Base-by-base conservation (phyloP, 2,113 vertebrate species). In the Sinocyclocheilus anophthalmus region DNA sequence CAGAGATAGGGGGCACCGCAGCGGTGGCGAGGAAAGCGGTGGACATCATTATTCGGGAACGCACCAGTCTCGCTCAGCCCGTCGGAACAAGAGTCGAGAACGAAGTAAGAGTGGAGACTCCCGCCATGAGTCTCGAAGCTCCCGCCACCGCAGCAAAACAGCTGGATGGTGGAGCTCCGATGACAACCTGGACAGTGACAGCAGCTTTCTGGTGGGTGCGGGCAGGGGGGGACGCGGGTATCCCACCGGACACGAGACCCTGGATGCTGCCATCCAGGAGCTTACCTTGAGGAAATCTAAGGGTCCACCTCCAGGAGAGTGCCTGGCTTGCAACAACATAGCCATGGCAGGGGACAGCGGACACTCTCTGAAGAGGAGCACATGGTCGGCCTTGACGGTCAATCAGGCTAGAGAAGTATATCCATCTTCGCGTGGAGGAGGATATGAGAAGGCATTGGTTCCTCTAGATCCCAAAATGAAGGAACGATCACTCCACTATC, bases 131-230 rank as follows among this genome's bases (percentile, higher is more conserved):
- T 93, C 87, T 0, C 90, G 95, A 93, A 94, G 95, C 89, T 91
- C 96, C 75, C 96, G 97, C 73, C 98, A 98, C 84, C 96, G 97
- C 82, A 94, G 96, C 95, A 96, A 97, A 93, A 94, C 96, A 12
- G 93, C 97, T 22, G 98, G 98, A 88, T 99, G 98, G 98, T 99
- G 98, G 98, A 99, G 98, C 93, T 99, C 98, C 0, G 98, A 99
- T 0, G 98, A 99, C 93, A 99, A 99, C 94, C 92, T 99, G 94
- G 98, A 99, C 94, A 99, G 98, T 10, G 98, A 99, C 91, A 99
- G 97, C 85, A 97, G 98, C 94, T 99, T 96, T 92, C 93, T 98
- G 91, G 96, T 96, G 91, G 94, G 96, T 0, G 93, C 89, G 2
- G 92, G 90, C 26, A 91, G 55, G 42, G 55, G 88, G 9, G 87